phyloP scores from a whole-genome alignment of 2,888 invertebrate genomes.

The Noctua comes region DNA sequence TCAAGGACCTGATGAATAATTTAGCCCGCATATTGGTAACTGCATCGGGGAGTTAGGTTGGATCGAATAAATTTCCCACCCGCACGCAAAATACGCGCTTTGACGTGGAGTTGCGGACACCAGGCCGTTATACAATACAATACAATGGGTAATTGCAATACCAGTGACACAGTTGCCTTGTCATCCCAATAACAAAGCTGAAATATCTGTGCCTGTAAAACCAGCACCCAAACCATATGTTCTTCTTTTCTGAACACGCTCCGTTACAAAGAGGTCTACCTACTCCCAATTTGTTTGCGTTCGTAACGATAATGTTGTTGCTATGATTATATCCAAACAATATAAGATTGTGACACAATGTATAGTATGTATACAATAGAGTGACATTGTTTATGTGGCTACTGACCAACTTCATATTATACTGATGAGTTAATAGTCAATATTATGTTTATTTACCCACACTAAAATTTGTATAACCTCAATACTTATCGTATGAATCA shows the following conservation, averaged over 20 bases:
- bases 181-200: neutral
- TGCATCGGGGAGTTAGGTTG: too few species aligned
- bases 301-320: neutral
- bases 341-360: neutral
- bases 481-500: conserved; percentile 53
- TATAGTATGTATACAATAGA: conserved; percentile 2
- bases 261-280: neutral
- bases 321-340: neutral
- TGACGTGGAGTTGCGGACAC: too few species aligned
- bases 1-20: neutral
- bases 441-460: conserved; percentile 29
- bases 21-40: neutral
- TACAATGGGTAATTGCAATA: neutral
- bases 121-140: too few species aligned
- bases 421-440: conserved; percentile 36
- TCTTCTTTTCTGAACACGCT: neutral
- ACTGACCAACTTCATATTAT: neutral
- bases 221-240: neutral
- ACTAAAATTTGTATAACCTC: conserved; percentile 46
- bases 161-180: neutral
- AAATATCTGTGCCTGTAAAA: neutral
- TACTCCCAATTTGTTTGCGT: neutral
- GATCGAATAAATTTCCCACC: too few species aligned
- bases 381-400: neutral
- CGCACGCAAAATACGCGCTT: too few species aligned